phyloP scores from a whole-genome alignment of 2,888 invertebrate species.

The Crocallis elinguaria region DNA sequence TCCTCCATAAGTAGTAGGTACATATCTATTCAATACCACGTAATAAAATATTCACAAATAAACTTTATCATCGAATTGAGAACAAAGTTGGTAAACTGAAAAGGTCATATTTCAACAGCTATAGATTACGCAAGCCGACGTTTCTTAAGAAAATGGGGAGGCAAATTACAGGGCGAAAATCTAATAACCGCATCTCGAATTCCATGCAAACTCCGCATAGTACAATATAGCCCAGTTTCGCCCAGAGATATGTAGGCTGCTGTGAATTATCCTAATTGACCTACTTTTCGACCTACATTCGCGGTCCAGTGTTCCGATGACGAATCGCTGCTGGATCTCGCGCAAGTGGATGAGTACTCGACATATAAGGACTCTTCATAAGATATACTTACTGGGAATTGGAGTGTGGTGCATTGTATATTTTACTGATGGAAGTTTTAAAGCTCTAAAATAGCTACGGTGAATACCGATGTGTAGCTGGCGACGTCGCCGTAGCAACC shows the following conservation, averaged over 20 bases:
- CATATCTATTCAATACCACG: no score
- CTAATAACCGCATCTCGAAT: conserved; percentile 22
- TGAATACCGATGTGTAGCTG: no score
- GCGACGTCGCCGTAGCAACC: no score
- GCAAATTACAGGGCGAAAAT: conserved; percentile 18
- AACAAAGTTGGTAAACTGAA: not conserved
- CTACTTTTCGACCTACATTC: conserved; percentile 21
- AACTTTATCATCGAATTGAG: no score
- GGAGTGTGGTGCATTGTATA: not conserved
- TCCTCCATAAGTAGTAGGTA: no score
- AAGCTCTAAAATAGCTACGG: not conserved
- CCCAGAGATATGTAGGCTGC: conserved; percentile 23
- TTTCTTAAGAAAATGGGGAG: conserved; percentile 1
- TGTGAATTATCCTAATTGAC: conserved; percentile 29
- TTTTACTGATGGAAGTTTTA: not conserved
- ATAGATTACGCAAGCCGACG: conserved; percentile 3
- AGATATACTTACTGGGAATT: not conserved
- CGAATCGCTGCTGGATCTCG: conserved; percentile 11
- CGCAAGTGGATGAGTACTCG: not conserved
- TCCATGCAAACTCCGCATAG: conserved; percentile 19
- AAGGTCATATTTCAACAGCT: not conserved
- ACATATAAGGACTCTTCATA: not conserved
- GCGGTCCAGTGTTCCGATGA: conserved; percentile 25
- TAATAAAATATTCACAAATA: no score
- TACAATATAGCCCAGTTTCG: conserved; percentile 23